Percentiles rank a stretch among this genome's conserved stretches.
Conservation (phyloP, 1,140 invertebrate genomes). For the Drosophila pandora region DNA sequence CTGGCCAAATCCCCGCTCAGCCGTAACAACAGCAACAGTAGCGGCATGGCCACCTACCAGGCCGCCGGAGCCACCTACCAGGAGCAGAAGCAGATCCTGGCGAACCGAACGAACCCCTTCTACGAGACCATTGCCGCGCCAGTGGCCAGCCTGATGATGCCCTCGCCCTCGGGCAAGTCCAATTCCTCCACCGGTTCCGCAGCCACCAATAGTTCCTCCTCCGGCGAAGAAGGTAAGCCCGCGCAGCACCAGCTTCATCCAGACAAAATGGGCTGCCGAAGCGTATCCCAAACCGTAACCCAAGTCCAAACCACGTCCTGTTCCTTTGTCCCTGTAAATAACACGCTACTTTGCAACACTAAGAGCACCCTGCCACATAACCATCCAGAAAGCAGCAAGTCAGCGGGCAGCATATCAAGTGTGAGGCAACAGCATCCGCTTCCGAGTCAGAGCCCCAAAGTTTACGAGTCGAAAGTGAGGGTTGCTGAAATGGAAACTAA, state of each 20-base stretch:
- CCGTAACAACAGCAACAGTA: constrained; percentile 33
- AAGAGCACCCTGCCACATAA: constrained; percentile 40
- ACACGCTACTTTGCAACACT: constrained; percentile 57
- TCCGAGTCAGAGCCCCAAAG: constrained; percentile 35
- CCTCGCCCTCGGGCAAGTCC: constrained; percentile 77
- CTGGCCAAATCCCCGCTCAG: constrained; percentile 61
- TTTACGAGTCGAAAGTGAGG: constrained; percentile 57
- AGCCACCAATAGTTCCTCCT: constrained; percentile 69
- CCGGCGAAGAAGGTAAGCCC: constrained; percentile 81
- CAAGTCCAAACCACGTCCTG: constrained; percentile 17
- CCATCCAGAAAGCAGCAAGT: constrained; percentile 54
- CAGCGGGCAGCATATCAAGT: constrained; percentile 75
- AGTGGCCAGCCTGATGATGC: constrained; percentile 62
- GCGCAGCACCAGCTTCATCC: constrained; percentile 13
- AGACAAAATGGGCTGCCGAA: constrained; percentile 22
- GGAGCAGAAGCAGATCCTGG: constrained; percentile 72
- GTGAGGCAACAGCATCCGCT: constrained; percentile 49
- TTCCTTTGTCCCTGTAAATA: constrained; percentile 68
- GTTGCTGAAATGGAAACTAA: constrained; percentile 57
- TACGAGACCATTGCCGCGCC: constrained; percentile 61
- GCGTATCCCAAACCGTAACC: constrained; percentile 10
- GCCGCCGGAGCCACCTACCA: constrained; percentile 46
- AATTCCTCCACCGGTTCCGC: constrained; percentile 81
- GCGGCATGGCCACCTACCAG: constrained; percentile 51
- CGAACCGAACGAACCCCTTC: constrained; percentile 79